phyloP scores from a whole-genome alignment of 2,797 vertebrate species.

The Tenualosa thibaudeaui region DNA sequence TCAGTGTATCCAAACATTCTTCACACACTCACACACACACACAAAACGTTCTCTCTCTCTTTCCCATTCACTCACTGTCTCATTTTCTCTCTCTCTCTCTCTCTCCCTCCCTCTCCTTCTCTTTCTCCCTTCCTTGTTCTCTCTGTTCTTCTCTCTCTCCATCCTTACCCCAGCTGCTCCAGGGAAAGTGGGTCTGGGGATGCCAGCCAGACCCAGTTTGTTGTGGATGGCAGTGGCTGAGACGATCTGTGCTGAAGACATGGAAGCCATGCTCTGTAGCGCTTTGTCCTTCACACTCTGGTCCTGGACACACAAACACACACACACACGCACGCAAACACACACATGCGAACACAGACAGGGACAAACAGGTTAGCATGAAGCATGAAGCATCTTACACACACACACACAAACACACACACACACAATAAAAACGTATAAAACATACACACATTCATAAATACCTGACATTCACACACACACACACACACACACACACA shows the following conservation, averaged over 20 bases:
- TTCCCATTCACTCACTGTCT: background rate
- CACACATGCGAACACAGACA: background rate
- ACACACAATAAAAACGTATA: background rate
- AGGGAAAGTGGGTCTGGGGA: constrained; percentile 89
- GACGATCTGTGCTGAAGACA: constrained; percentile 98
- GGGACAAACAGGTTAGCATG: no score
- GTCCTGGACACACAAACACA: constrained; percentile 77
- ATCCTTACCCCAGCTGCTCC: constrained; percentile 87
- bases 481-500: constrained; percentile 22
- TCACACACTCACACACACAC: background rate
- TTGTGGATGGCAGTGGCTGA: constrained; percentile 98
- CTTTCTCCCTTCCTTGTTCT: background rate
- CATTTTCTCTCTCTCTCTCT: background rate
- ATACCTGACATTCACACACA: background rate
- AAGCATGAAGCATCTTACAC: background rate
- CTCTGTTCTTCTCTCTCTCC: constrained; percentile 55
- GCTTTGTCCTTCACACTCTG: constrained; percentile 97
- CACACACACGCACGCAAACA: background rate
- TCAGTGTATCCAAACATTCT: background rate
- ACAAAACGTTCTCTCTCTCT: background rate
- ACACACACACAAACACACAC: background rate
- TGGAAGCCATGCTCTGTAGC: constrained; percentile 97
- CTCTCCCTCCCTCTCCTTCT: background rate
- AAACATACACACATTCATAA: background rate
- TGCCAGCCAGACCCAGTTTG: constrained; percentile 93